phyloP scores from a whole-genome alignment of 2,113 vertebrate species.

The Cercopithecus mona region DNA sequence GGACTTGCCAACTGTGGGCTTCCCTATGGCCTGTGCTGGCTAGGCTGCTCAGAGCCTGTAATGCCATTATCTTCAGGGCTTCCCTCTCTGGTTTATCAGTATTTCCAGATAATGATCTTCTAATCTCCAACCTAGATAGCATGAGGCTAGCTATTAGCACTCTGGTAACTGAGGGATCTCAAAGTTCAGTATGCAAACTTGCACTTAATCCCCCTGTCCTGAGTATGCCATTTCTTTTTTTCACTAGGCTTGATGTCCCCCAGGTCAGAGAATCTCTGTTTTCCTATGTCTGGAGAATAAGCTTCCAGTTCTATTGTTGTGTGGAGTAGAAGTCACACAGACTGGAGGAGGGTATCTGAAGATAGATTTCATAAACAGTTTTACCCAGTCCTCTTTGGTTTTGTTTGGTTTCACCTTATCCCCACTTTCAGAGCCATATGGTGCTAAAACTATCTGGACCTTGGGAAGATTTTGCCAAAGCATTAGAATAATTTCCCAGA shows the following conservation, averaged over 20 bases:
- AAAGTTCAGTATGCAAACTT: background rate
- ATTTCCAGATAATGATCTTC: background rate
- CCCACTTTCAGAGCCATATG: background rate
- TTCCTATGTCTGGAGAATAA: background rate
- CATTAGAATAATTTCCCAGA: background rate
- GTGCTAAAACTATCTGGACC: background rate
- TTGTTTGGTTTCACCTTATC: background rate
- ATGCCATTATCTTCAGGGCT: background rate
- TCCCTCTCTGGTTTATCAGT: background rate
- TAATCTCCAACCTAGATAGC: background rate
- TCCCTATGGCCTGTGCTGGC: background rate
- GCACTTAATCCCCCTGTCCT: background rate
- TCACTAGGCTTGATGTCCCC: background rate
- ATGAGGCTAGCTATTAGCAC: background rate
- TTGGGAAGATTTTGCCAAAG: background rate
- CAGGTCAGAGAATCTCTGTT: background rate
- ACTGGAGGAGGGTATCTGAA: background rate
- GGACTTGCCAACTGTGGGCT: background rate
- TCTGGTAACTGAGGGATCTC: background rate
- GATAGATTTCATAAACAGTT: background rate
- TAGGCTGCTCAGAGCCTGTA: background rate
- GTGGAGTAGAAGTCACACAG: background rate
- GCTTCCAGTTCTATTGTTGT: background rate
- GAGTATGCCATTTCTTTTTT: background rate
- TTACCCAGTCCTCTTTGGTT: background rate